Evolutionary conservation across 2,888 invertebrate genomes (phyloP), one percentile per base, ranked within the genome.

Genomic region (Gari tellinella): DNA sequence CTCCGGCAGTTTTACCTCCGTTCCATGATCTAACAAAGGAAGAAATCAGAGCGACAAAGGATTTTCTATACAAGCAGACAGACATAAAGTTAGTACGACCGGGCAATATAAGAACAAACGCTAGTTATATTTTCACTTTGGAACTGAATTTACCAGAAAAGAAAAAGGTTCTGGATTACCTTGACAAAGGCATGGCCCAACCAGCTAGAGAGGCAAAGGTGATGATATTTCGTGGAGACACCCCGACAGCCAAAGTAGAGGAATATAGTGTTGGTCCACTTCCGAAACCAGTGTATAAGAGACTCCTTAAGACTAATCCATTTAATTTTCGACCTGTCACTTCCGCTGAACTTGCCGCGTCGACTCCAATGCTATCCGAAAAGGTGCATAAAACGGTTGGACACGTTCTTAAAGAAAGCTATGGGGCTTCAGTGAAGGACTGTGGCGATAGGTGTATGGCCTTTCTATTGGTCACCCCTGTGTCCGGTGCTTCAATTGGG

Each of bases 231-330:
- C 72, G 88, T 14, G 88, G 88, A 10, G 86, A 88, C 58, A 53
- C 48, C 40, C n/a, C 51, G 7, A 73, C 67, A 7, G 82, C 86
- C 0, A 72, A 77, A 14, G 73, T 87, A 4, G 81, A 86, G 49
- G 88, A 89, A 56, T 85, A 82, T 43, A 60, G 74, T 8, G 86
- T 88, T 0, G 83, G 84, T 3, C 86, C 85, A 2, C 61, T 88
- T 23, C 85, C 87, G 5, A 68, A 85, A 0, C 84, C 85, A 1
- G 63, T 26, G 1, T 60, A 72, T n/a, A 73, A 81, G 25, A 41
- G 76, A n/a, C 45, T 49, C 10, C 46, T 53, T 1, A 48, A 74
- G 48, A 72, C 80, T 0, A 75, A 83, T 10, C 78, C 84, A 0
- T 88, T 84, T 38, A 51, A 63, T n/a, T 77, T 72, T 45, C 72